Conservation (phyloP, 2,113 vertebrate genomes). For the Gavia stellata region DNA sequence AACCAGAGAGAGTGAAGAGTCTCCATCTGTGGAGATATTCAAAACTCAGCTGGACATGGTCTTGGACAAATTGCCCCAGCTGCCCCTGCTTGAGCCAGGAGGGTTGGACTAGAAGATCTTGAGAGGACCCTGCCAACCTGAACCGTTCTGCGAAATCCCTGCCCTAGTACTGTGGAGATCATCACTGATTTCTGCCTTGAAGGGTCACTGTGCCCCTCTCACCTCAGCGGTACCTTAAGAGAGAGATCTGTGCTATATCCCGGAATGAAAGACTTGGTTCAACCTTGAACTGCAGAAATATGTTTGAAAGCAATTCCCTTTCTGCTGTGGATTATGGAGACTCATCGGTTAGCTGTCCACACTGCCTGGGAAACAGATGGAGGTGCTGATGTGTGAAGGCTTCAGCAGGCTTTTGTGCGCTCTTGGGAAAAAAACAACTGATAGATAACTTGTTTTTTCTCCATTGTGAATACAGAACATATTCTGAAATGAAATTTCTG, state of each 20-base stretch:
- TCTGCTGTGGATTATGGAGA: neutral
- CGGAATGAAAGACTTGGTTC: neutral
- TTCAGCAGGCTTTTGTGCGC: fast-evolving
- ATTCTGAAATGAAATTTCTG: neutral
- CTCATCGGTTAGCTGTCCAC: neutral
- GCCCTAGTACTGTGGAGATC: neutral
- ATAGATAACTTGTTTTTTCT: neutral
- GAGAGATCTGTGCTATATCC: too few species aligned
- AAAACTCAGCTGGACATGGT: neutral
- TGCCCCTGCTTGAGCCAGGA: neutral
- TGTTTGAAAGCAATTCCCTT: neutral
- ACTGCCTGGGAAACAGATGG: neutral
- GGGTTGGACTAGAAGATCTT: fast-evolving
- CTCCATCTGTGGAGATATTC: neutral
- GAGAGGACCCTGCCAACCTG: neutral
- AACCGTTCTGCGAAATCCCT: neutral
- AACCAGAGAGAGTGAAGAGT: neutral
- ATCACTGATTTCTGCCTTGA: neutral
- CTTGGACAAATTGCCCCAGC: neutral
- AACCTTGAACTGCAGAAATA: neutral
- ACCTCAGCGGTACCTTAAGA: neutral
- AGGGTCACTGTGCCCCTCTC: neutral
- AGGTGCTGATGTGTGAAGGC: neutral
- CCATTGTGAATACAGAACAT: neutral
- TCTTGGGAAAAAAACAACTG: neutral